Conservation (phyloP, 2,888 invertebrate species). For the Limnephilus rhombicus region DNA sequence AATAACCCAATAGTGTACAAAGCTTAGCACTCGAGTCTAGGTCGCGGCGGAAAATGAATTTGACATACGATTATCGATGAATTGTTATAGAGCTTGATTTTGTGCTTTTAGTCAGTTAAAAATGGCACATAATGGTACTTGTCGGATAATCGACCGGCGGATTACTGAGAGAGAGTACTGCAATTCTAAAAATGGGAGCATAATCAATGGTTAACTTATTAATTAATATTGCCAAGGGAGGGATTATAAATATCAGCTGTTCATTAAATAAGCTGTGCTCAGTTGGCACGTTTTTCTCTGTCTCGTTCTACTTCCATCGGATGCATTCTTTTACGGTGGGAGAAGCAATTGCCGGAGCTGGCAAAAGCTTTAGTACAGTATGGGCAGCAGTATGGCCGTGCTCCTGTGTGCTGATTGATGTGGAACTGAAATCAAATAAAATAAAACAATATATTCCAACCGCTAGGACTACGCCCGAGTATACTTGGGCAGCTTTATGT, state of each 20-base stretch:
- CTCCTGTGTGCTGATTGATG: slow-evolving; percentile 87
- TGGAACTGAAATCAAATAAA: slow-evolving; percentile 78
- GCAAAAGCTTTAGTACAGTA: slow-evolving; percentile 85
- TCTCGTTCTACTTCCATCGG: slow-evolving; percentile 80
- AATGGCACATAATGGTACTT: too few relatives aligned
- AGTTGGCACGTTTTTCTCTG: slow-evolving; percentile 62
- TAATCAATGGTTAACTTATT: background rate
- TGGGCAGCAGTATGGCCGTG: slow-evolving; percentile 84
- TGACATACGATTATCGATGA: too few relatives aligned
- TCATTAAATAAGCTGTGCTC: background rate
- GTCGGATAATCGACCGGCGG: too few relatives aligned
- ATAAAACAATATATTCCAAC: background rate
- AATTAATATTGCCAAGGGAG: background rate
- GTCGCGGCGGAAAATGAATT: too few relatives aligned
- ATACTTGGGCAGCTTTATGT: too few relatives aligned
- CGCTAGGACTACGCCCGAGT: too few relatives aligned
- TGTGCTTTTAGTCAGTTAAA: too few relatives aligned
- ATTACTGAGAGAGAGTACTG: too few relatives aligned
- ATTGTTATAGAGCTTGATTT: too few relatives aligned
- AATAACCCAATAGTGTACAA: too few relatives aligned
- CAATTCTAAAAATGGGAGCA: background rate
- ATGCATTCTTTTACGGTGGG: slow-evolving; percentile 85
- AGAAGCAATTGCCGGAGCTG: slow-evolving; percentile 86
- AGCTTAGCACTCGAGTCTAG: too few relatives aligned
- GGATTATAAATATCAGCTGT: background rate